Percentiles rank a stretch among this genome's conserved stretches.
Conservation (phyloP, 2,888 invertebrate genomes). For the Strigamia crassipes region DNA sequence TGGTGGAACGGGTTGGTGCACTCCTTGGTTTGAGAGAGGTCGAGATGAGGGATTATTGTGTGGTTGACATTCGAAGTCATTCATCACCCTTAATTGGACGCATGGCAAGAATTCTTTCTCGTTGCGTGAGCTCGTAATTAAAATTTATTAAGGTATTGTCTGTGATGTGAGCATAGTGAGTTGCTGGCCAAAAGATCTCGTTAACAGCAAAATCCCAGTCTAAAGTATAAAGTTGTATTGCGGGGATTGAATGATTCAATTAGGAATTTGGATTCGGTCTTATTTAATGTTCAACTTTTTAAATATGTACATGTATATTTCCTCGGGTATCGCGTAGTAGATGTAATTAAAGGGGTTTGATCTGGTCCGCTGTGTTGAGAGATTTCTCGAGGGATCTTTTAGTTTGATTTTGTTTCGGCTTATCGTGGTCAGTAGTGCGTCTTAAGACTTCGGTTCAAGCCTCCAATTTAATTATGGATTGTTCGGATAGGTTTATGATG, state of each 20-base stretch:
- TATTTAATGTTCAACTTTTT: not conserved
- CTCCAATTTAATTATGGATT: not conserved
- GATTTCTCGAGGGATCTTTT: conserved; percentile 6
- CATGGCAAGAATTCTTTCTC: conserved; percentile 47
- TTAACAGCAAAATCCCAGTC: conserved; percentile 25
- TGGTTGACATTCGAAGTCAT: conserved; percentile 46
- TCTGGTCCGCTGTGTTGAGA: not conserved
- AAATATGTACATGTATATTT: not conserved
- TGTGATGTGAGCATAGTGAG: conserved; percentile 39
- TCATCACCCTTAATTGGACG: conserved; percentile 47
- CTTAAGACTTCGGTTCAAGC: not conserved
- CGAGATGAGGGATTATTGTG: conserved; percentile 45
- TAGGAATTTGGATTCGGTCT: not conserved
- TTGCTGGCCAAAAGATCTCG: conserved; percentile 40
- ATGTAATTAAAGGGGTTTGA: not conserved
- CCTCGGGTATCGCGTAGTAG: not conserved
- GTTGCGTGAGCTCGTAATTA: conserved; percentile 44
- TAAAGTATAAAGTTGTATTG: conserved; percentile 7
- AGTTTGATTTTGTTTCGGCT: conserved; percentile 11
- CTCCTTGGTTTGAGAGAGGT: conserved; percentile 3
- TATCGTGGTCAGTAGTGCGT: conserved; percentile 7
- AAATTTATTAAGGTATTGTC: conserved; percentile 47
- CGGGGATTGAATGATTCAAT: not conserved
- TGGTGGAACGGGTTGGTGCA: not conserved
- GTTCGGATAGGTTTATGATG: not conserved